phyloP scores from a whole-genome alignment of 2,888 invertebrate genomes.

The Synanthedon andrenaeformis region DNA sequence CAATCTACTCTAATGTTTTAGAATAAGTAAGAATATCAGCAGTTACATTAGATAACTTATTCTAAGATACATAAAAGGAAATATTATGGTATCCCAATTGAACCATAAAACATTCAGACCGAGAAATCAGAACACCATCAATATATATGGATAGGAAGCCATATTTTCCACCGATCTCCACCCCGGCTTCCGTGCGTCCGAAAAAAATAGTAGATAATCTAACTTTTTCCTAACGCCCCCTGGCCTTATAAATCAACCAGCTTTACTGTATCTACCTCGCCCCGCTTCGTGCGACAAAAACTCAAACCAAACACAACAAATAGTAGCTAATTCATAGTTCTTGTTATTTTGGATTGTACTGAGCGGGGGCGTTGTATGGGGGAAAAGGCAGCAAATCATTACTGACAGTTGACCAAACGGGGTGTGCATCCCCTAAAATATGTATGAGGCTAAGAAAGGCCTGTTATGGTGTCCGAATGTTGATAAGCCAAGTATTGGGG shows the following conservation, averaged over 20 bases:
- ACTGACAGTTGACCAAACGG: slow-evolving; percentile 70
- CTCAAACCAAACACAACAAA: slow-evolving; percentile 4
- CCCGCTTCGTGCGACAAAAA: slow-evolving; percentile 2
- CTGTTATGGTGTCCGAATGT: slow-evolving; percentile 71
- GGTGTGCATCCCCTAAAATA: slow-evolving; percentile 64
- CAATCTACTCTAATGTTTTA: too few relatives aligned
- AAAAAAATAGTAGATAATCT: slow-evolving; percentile 67
- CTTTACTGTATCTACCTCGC: slow-evolving; percentile 15
- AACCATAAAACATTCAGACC: slow-evolving; percentile 10
- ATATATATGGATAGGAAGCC: slow-evolving; percentile 64
- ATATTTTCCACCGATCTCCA: slow-evolving; percentile 62
- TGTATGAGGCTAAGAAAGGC: slow-evolving; percentile 64
- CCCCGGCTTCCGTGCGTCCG: slow-evolving; percentile 58
- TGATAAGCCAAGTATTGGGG: slow-evolving; percentile 66
- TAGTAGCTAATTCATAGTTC: slow-evolving; percentile 13
- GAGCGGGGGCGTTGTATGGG: slow-evolving; percentile 53
- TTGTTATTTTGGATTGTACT: slow-evolving; percentile 18
- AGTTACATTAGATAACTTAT: too few relatives aligned
- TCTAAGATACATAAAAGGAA: too few relatives aligned
- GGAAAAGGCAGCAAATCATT: slow-evolving; percentile 66
- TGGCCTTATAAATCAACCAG: slow-evolving; percentile 30
- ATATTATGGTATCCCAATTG: too few relatives aligned
- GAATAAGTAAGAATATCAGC: too few relatives aligned
- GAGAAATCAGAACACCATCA: slow-evolving; percentile 33
- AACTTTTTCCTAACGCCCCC: slow-evolving; percentile 64